Evolutionary conservation across 2,113 vertebrate genomes (phyloP).

Genomic region (Myotis yumanensis): DNA sequence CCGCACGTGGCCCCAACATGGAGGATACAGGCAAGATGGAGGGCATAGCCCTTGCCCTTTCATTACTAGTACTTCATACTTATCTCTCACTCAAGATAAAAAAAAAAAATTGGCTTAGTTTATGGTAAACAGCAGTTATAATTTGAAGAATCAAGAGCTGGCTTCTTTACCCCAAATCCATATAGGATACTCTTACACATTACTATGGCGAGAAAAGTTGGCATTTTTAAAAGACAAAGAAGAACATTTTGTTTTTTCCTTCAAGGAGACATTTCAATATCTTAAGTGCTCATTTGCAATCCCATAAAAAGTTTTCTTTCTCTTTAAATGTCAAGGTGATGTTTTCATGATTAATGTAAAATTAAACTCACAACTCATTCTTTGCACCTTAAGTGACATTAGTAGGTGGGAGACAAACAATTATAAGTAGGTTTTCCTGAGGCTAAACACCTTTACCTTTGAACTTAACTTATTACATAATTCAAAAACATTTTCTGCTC

Average conservation of each 20-base stretch:
- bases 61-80: background rate
- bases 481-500: background rate
- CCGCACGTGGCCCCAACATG: no score
- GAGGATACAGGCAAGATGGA: no score
- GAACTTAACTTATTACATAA: conserved; percentile 19
- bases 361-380: background rate
- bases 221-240: conserved; percentile 49
- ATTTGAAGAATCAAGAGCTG: background rate
- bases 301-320: conserved; percentile 55
- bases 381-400: conserved; percentile 18
- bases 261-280: conserved; percentile 1
- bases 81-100: background rate
- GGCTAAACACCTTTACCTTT: conserved; percentile 27
- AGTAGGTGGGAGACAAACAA: background rate
- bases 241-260: background rate
- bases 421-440: conserved; percentile 21
- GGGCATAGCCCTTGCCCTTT: no score
- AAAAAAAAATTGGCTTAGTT: background rate
- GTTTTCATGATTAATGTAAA: conserved; percentile 50
- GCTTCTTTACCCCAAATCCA: background rate
- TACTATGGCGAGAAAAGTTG: background rate
- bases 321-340: conserved; percentile 60
- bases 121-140: background rate
- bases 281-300: conserved; percentile 30
- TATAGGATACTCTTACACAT: background rate